Base-by-base conservation (phyloP, 2,113 vertebrate species). In the Sarotherodon lohbergeri region DNA sequence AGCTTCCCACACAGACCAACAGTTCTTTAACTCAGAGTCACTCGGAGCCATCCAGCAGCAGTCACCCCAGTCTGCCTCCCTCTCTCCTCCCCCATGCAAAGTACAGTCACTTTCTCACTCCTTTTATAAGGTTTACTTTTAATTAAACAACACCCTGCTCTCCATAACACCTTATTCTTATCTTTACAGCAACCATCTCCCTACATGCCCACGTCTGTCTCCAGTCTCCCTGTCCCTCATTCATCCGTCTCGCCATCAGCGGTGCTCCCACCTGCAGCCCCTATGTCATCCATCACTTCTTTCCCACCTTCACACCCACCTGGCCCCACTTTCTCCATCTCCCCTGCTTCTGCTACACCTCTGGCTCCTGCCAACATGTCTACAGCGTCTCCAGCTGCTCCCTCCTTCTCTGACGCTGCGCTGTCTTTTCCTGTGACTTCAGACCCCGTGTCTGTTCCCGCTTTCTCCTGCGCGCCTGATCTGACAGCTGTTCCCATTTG, bases 81-180 rank as follows among this genome's bases (percentile, higher is more conserved):
- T 95, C 83, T 96, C 97, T 13, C 96, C 98, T 0, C 96, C 98
- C 73, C 95, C 95, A 4, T 93, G 91, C 94, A 96, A 96, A 96
- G 96, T 97, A 92, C 5, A 22, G 5, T n/a, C 61, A 12, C 56
- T 5, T 17, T 17, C 27, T 11, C 32, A 29, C 24, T 3, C 32
- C 17, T 54, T 61, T 3, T 76, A 36, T 46, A 83, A 1, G 17
- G 27, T 78, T 59, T 56, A 76, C 68, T 79, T 59, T 36, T 14
- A 16, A 52, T 24, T 13, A 17, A 57, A 86, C 59, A 86, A 4
- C 73, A 56, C 11, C 46, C 32, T 78, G 46, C 10, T 50, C 16
- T 68, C n/a, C 36, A 71, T 79, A 9, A 66, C 14, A 50, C 43
- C 46, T 29, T 55, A 22, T 89, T 13, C 88, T 84, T 82, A 16